Conservation (phyloP, 37 sponge, comb jelly and placozoan species). For the Mnemiopsis leidyi region DNA sequence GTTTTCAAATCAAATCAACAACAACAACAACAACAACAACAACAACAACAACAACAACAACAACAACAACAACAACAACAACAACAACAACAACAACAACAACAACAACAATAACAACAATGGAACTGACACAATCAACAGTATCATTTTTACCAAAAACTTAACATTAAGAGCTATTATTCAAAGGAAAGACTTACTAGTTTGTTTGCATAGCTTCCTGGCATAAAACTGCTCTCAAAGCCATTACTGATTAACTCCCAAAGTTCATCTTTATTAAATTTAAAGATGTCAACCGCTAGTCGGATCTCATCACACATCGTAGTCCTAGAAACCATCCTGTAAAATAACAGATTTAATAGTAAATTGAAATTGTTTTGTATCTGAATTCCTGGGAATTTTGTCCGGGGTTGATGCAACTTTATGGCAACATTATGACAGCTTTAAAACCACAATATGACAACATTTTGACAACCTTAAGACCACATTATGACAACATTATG, state of each 20-base stretch:
- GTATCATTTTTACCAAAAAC: neutral
- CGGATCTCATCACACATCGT: conserved; percentile 50
- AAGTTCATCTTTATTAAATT: neutral
- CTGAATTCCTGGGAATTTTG: no score
- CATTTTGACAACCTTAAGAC: no score
- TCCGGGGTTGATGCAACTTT: no score
- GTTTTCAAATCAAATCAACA: neutral
- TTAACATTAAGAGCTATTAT: no score
- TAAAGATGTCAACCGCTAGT: conserved; percentile 34
- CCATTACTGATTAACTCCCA: neutral
- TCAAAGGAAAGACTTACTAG: neutral
- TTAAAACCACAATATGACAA: no score
- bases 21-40: conserved; percentile 12
- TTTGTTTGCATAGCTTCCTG: conserved; percentile 37
- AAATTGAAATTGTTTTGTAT: no score
- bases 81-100: conserved; percentile 12
- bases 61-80: conserved; percentile 12
- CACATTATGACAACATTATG: no score
- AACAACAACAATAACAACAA: conserved; percentile 2
- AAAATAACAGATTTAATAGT: neutral
- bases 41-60: conserved; percentile 4
- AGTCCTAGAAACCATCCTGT: conserved; percentile 51
- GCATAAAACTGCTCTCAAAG: conserved; percentile 34
- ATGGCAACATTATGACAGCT: no score
- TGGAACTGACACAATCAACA: neutral